phyloP scores from a whole-genome alignment of 2,797 vertebrate species.

The Sebastes trivittatus region DNA sequence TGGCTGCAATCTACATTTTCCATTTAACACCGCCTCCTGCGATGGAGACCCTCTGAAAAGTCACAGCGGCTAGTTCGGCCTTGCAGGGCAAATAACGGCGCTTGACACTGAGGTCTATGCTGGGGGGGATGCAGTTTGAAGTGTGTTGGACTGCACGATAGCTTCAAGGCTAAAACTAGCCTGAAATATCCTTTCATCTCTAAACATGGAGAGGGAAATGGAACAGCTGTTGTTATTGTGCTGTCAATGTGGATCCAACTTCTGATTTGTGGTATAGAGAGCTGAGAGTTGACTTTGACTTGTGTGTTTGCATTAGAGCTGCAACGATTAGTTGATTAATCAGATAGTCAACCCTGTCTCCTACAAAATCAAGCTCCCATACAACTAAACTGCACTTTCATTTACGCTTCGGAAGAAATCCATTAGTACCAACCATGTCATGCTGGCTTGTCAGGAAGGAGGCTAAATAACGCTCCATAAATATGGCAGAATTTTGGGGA shows the following conservation, averaged over 20 bases:
- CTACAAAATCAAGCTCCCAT: too few relatives aligned
- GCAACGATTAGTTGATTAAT: background rate
- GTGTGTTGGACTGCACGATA: constrained; percentile 9
- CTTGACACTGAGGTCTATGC: constrained; percentile 10
- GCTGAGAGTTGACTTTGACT: background rate
- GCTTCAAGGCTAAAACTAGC: constrained; percentile 1
- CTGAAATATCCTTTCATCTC: constrained; percentile 8
- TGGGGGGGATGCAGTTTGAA: constrained; percentile 18
- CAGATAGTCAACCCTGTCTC: rapidly evolving
- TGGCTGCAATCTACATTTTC: constrained; percentile 40
- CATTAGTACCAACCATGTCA: too few relatives aligned
- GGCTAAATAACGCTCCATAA: too few relatives aligned
- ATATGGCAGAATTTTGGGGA: too few relatives aligned
- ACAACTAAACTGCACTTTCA: too few relatives aligned
- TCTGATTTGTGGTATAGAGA: background rate
- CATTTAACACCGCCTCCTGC: constrained; percentile 30
- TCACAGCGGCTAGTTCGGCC: background rate
- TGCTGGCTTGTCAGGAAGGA: too few relatives aligned
- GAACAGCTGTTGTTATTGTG: background rate
- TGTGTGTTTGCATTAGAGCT: background rate
- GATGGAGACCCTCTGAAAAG: constrained; percentile 14
- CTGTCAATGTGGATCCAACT: background rate
- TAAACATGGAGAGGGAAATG: background rate
- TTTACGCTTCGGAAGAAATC: too few relatives aligned
- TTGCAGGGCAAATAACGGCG: constrained; percentile 40